Conservation (phyloP, 2,113 vertebrate species). For the Oryzias celebensis region DNA sequence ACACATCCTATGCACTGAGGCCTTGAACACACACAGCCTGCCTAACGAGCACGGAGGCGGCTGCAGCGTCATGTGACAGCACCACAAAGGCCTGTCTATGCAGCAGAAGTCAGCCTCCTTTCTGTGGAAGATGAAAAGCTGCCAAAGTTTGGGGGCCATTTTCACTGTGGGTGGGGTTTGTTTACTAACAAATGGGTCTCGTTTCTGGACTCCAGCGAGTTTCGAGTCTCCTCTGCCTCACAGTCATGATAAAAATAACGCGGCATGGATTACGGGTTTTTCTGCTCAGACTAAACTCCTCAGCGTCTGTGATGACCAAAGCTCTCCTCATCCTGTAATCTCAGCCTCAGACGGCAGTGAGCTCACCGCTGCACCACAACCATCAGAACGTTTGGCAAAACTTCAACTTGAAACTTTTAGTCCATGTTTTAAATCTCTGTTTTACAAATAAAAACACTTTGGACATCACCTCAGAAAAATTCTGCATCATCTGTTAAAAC, state of each 20-base stretch:
- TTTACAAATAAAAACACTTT: no score
- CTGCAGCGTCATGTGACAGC: constrained; percentile 44
- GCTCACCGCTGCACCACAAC: neutral
- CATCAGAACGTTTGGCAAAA: neutral
- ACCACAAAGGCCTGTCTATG: constrained; percentile 19
- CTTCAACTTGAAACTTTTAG: neutral
- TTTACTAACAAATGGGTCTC: constrained; percentile 69
- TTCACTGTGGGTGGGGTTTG: constrained; percentile 66
- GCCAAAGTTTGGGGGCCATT: constrained; percentile 54
- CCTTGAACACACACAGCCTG: constrained; percentile 31
- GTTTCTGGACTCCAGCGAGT: constrained; percentile 67
- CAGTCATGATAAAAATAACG: constrained; percentile 30
- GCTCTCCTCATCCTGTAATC: neutral
- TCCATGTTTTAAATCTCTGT: no score
- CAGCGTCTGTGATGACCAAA: neutral
- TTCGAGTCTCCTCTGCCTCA: constrained; percentile 48
- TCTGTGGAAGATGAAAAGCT: constrained; percentile 57
- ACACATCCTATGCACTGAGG: constrained; percentile 27
- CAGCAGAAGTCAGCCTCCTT: constrained; percentile 30
- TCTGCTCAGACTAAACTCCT: neutral
- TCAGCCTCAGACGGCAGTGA: neutral
- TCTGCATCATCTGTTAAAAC: no score
- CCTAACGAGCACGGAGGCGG: constrained; percentile 31
- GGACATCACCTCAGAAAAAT: no score
- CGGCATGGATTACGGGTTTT: constrained; percentile 21